A percentile compares a stretch with the other conserved stretches of the same genome.
Conservation (phyloP, 2,888 invertebrate species). For the Morpho helenor region DNA sequence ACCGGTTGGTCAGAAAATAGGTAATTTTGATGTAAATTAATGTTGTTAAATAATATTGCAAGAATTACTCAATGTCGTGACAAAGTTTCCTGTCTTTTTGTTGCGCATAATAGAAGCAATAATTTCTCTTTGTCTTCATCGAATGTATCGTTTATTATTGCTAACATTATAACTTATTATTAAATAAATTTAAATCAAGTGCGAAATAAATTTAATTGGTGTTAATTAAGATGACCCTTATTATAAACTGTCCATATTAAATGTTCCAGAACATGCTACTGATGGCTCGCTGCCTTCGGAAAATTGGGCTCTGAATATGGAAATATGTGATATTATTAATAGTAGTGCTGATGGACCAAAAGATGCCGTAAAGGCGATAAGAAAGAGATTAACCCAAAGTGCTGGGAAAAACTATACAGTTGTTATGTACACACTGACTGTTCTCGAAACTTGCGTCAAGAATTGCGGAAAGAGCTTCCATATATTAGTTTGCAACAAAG, state of each 20-base stretch:
- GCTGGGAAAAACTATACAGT: constrained; percentile 98
- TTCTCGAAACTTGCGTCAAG: constrained; percentile 98
- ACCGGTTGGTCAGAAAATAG: constrained; percentile 93
- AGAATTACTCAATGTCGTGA: constrained; percentile 14
- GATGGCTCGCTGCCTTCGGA: constrained; percentile 96
- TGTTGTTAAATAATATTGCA: neutral
- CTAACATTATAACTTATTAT: neutral
- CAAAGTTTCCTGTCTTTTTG: constrained; percentile 44
- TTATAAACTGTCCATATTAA: constrained; percentile 11
- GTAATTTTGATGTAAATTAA: constrained; percentile 69
- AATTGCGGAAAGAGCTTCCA: constrained; percentile 98
- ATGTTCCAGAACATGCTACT: constrained; percentile 93
- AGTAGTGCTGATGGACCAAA: constrained; percentile 97
- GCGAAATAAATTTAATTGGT: constrained; percentile 11
- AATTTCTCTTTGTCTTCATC: constrained; percentile 54
- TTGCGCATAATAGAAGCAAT: constrained; percentile 53
- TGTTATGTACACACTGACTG: constrained; percentile 96
- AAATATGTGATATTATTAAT: constrained; percentile 99
- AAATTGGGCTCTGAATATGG: constrained; percentile 99
- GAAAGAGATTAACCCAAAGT: constrained; percentile 93
- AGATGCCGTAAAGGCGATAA: constrained; percentile 97
- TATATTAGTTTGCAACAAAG: constrained; percentile 92
- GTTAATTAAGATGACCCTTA: constrained; percentile 33
- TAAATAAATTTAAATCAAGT: neutral
- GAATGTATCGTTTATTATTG: constrained; percentile 9